phyloP scores from a whole-genome alignment of 2,888 invertebrate species.

The Tinea semifulvella region DNA sequence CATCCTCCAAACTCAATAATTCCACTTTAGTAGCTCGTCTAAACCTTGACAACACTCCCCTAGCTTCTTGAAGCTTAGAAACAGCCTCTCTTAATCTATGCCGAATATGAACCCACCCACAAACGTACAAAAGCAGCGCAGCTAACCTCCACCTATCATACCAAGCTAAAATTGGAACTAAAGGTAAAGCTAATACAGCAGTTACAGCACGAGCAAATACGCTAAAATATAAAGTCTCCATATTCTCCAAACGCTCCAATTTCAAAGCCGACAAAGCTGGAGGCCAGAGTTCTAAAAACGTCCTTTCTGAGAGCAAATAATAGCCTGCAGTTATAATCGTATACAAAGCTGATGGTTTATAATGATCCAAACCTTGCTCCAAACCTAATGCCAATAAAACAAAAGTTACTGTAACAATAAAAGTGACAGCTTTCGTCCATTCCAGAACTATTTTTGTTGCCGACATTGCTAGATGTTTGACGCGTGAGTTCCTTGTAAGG shows the following conservation, averaged over 20 bases:
- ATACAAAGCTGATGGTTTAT: slow-evolving; percentile 73
- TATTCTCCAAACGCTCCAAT: slow-evolving; percentile 72
- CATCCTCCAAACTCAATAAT: slow-evolving; percentile 75
- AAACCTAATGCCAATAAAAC: slow-evolving; percentile 78
- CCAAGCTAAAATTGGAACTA: slow-evolving; percentile 65
- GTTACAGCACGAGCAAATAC: slow-evolving; percentile 70
- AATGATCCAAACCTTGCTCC: slow-evolving; percentile 79
- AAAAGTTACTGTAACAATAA: slow-evolving; percentile 79
- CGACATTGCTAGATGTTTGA: slow-evolving; percentile 82
- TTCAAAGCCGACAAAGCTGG: slow-evolving; percentile 65
- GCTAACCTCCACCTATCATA: slow-evolving; percentile 68
- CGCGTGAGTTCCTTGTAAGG: slow-evolving; percentile 74
- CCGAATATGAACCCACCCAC: slow-evolving; percentile 71
- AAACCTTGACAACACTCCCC: slow-evolving; percentile 69
- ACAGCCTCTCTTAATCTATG: slow-evolving; percentile 68
- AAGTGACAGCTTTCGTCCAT: slow-evolving; percentile 84
- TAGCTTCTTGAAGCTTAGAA: slow-evolving; percentile 64
- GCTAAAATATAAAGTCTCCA: slow-evolving; percentile 75
- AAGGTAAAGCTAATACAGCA: slow-evolving; percentile 61
- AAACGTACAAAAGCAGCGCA: slow-evolving; percentile 68
- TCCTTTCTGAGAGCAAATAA: slow-evolving; percentile 76
- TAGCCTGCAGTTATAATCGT: slow-evolving; percentile 73
- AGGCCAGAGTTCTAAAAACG: slow-evolving; percentile 74
- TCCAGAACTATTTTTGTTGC: slow-evolving; percentile 83
- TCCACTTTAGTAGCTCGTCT: slow-evolving; percentile 73